Conservation (phyloP, 2,888 invertebrate genomes). For the Alsophila aescularia region DNA sequence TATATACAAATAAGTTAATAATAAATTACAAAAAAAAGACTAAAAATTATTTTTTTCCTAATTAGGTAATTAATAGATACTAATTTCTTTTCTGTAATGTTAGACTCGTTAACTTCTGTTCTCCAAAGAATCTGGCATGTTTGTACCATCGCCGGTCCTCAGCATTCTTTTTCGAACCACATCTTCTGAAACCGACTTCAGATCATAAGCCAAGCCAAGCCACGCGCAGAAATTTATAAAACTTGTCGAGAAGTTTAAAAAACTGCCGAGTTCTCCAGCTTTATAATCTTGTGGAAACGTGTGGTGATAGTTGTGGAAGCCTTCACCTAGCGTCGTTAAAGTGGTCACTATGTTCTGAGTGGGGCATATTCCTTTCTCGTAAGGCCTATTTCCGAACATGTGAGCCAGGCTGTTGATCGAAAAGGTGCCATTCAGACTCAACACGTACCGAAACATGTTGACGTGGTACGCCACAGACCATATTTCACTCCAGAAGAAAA, state of each 20-base stretch:
- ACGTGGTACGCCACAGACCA: slow-evolving; percentile 29
- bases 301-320: slow-evolving; percentile 60
- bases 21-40: too few species aligned
- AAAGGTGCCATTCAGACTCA: slow-evolving; percentile 59
- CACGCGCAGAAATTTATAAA: slow-evolving; percentile 37
- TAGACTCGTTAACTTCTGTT: too few species aligned
- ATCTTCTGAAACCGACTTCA: slow-evolving; percentile 15
- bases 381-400: slow-evolving; percentile 69
- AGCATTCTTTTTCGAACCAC: slow-evolving; percentile 10
- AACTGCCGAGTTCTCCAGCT: slow-evolving; percentile 48
- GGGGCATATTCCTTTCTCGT: slow-evolving; percentile 59
- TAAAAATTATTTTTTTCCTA: too few species aligned
- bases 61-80: too few species aligned
- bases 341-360: slow-evolving; percentile 39
- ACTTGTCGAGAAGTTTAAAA: slow-evolving; percentile 36
- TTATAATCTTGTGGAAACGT: slow-evolving; percentile 56
- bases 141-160: slow-evolving; percentile 26
- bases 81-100: too few species aligned
- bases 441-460: slow-evolving; percentile 26
- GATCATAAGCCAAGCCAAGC: slow-evolving; percentile 31
- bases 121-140: too few species aligned
- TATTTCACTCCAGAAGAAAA: slow-evolving; percentile 31
- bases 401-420: slow-evolving; percentile 87
- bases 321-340: slow-evolving; percentile 46
- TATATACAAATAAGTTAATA: too few species aligned